These are phyloP conservation scores for Euproctis similis DNA, from an alignment of 2,888 invertebrate species.

Conservation along the genomic window DNA sequence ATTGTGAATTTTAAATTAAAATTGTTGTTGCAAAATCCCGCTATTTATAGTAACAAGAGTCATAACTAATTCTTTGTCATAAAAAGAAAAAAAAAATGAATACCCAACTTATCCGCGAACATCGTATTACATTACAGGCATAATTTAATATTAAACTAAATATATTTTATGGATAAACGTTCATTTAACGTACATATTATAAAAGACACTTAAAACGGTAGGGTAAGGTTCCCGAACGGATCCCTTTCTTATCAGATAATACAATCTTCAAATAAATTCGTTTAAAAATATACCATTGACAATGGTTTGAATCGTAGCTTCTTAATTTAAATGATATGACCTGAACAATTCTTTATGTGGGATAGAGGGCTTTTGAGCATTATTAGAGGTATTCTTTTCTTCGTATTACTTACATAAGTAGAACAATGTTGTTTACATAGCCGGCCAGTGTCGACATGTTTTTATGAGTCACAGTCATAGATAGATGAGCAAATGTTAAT, in stretches of 20 bases:
- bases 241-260: conserved; percentile 9
- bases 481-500: no score
- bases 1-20: no score
- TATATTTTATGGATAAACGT: background rate
- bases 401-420: background rate
- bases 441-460: no score
- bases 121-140: no score
- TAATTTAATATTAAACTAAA: no score
- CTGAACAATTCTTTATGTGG: conserved; percentile 3
- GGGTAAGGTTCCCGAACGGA: conserved; percentile 2
- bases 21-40: no score
- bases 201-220: conserved; percentile 2
- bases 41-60: no score
- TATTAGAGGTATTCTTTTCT: background rate
- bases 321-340: conserved; percentile 5
- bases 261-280: conserved; percentile 4
- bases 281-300: conserved; percentile 7
- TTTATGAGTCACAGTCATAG: no score
- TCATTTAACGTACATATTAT: conserved; percentile 3
- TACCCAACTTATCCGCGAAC: no score
- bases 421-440: background rate
- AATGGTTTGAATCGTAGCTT: conserved; percentile 5
- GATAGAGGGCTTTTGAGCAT: conserved; percentile 1
- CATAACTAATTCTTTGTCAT: no score
- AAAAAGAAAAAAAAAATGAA: no score